Conservation (phyloP, 2,113 vertebrate genomes). For the Sebastes fasciatus region DNA sequence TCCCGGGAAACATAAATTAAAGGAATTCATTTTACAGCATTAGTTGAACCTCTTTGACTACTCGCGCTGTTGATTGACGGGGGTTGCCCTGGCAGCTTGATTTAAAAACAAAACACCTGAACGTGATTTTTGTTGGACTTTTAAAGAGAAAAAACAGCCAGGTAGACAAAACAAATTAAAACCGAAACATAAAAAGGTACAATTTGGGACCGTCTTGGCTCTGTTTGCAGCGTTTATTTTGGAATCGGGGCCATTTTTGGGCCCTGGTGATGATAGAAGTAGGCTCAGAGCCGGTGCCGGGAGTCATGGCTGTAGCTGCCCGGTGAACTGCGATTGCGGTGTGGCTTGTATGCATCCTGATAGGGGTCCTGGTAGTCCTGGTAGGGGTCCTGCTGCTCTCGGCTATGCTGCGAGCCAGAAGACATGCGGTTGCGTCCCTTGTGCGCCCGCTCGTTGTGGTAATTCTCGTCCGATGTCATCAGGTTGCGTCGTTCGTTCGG, state of each 20-base stretch:
- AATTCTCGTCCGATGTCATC: slow-evolving; percentile 93
- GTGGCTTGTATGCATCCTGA: slow-evolving; percentile 94
- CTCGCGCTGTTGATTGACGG: slow-evolving; percentile 30
- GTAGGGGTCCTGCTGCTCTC: slow-evolving; percentile 94
- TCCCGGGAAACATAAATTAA: slow-evolving; percentile 44
- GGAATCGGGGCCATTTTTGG: slow-evolving; percentile 16
- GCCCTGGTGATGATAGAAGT: neutral
- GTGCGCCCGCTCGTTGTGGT: slow-evolving; percentile 94
- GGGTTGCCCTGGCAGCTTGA: slow-evolving; percentile 39
- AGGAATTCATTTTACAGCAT: slow-evolving; percentile 33
- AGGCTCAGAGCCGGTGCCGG: slow-evolving; percentile 94
- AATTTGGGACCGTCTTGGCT: slow-evolving; percentile 71
- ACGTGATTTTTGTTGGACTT: slow-evolving; percentile 40
- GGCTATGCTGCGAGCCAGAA: slow-evolving; percentile 94
- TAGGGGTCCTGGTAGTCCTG: slow-evolving; percentile 94
- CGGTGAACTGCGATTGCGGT: slow-evolving; percentile 93
- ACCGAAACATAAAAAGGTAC: slow-evolving; percentile 35
- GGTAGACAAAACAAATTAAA: slow-evolving; percentile 6
- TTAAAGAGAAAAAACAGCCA: slow-evolving; percentile 50
- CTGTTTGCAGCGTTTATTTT: slow-evolving; percentile 64
- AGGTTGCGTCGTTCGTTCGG: slow-evolving; percentile 93
- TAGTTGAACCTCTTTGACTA: slow-evolving; percentile 30
- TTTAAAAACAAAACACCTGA: slow-evolving; percentile 57
- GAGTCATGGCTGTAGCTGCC: slow-evolving; percentile 97
- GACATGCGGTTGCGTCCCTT: slow-evolving; percentile 97